Base-by-base conservation (phyloP, 2,797 vertebrate genomes). In the Lepus townsendii region DNA sequence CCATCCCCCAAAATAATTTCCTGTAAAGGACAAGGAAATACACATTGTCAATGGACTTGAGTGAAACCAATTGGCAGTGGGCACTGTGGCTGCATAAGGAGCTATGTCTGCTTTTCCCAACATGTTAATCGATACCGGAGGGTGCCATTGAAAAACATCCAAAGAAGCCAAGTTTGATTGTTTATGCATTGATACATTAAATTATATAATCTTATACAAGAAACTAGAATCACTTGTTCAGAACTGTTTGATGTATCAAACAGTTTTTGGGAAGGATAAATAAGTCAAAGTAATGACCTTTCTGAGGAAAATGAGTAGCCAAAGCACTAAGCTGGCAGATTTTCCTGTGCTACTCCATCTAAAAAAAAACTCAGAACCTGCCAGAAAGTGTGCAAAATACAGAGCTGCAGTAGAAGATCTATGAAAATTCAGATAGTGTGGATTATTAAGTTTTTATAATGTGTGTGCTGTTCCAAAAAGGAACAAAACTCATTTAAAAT, bases 201-300 rank as follows among this genome's bases (percentile, higher is more conserved):
- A 96, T 97, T 97, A 96, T 97, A 97, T 94, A 78, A 97, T 97
- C 96, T 97, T 97, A 97, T 97, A 94, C 95, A 96, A 97, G 97
- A 98, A 96, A 98, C 97, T 9, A 47, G 42, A 47, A 47, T 47
- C 42, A 47, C 42, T 47, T 8, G 42, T 47, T 47, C 42, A 47
- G 8, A 47, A 47, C 35, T 35, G 35, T 35, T 35, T 35, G 35
- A 35, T 35, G 35, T 35, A 35, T 47, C 95, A 97, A 97, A 98
- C 95, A 98, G 97, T 95, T 97, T 94, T 94, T 97, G 97, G 98
- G 96, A 97, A 98, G 96, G 97, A 97, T 97, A 98, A 97, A 93
- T 97, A 97, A 97, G 92, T 98, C 94, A 98, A 98, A 98, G 98
- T 98, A 98, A 97, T 98, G 98, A 98, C 98, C 97, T 98, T 97